Conservation (phyloP, 2,113 vertebrate species). For the Daboia siamensis region DNA sequence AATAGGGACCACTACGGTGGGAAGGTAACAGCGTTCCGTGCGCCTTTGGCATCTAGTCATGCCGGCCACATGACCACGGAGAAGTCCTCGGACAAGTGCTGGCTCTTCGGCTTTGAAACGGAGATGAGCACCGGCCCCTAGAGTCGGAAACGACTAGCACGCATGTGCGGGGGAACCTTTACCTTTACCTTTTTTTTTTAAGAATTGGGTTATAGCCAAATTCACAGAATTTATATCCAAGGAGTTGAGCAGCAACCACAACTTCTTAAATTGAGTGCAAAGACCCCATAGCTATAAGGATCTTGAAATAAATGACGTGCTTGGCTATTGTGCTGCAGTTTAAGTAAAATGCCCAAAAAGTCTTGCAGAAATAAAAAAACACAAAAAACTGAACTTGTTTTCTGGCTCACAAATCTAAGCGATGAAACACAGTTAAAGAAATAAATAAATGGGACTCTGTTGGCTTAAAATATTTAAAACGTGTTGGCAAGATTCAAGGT, state of each 20-base stretch:
- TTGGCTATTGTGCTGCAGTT: slow-evolving; percentile 16
- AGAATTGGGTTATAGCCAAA: slow-evolving; percentile 10
- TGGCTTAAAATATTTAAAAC: not conserved
- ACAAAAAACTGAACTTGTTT: slow-evolving; percentile 1
- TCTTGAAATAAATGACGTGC: slow-evolving; percentile 3
- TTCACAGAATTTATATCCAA: slow-evolving; percentile 27
- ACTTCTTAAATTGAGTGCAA: slow-evolving; percentile 9
- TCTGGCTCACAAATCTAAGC: not conserved
- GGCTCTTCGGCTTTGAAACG: too few species aligned
- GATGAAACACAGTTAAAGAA: slow-evolving; percentile 14
- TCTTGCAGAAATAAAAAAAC: not conserved
- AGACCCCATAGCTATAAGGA: slow-evolving; percentile 1
- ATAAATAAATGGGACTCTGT: accelerated
- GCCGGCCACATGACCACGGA: too few species aligned
- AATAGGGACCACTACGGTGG: too few species aligned
- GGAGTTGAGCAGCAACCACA: not conserved
- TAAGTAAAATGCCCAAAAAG: not conserved
- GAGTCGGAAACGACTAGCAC: too few species aligned
- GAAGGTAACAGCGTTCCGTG: too few species aligned
- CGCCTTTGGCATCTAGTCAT: too few species aligned
- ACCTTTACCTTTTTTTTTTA: too few species aligned
- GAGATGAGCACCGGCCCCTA: too few species aligned
- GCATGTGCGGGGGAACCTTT: too few species aligned
- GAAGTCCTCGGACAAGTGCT: too few species aligned
- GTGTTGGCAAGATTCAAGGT: too few species aligned